Conservation (phyloP, 2,797 vertebrate genomes). For the Emys orbicularis region DNA sequence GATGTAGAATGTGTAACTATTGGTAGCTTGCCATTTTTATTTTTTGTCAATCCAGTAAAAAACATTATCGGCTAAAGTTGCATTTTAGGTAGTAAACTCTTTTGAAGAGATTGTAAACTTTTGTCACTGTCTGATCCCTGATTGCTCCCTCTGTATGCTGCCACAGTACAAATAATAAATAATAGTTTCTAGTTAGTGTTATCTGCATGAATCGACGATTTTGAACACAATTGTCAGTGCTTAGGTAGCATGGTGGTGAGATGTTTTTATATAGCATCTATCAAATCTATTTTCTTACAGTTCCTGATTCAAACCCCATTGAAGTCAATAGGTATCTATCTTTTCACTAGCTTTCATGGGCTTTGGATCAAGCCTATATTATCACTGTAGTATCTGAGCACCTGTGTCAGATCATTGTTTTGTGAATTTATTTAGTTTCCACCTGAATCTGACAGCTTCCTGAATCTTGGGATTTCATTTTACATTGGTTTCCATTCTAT, state of each 20-base stretch:
- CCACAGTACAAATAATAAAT: neutral
- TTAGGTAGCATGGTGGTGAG: neutral
- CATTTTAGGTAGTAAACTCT: neutral
- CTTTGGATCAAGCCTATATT: fast-evolving
- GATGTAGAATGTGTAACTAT: neutral
- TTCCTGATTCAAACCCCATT: neutral
- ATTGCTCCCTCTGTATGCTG: neutral
- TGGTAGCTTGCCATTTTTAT: neutral
- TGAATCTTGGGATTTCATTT: neutral
- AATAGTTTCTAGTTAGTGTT: neutral
- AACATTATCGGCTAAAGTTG: neutral
- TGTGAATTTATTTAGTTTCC: neutral
- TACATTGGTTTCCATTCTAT: neutral
- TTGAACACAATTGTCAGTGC: neutral
- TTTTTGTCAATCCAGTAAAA: neutral
- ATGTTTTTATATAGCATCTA: neutral
- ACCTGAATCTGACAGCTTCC: neutral
- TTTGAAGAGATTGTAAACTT: neutral
- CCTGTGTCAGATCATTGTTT: neutral
- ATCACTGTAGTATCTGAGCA: fast-evolving
- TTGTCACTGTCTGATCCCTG: neutral
- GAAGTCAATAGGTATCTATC: neutral
- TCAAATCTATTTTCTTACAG: neutral
- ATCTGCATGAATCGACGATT: neutral
- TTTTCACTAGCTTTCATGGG: neutral